Percentiles rank a stretch among this genome's conserved stretches.
Conservation (phyloP, 2,888 invertebrate genomes). For the Drosophila meridionalis region DNA sequence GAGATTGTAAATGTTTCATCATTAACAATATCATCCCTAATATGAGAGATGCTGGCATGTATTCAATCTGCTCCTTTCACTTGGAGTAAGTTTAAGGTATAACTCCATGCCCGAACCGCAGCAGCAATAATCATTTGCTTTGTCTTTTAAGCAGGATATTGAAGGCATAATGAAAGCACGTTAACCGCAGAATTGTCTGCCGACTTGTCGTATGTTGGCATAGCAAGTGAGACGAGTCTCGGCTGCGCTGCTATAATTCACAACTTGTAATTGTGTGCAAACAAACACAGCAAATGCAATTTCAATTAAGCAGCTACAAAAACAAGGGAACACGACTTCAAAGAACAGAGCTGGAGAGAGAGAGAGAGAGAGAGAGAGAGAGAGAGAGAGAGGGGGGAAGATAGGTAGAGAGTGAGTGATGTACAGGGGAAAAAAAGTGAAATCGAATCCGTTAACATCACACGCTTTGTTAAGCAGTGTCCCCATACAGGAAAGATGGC, state of each 20-base stretch:
- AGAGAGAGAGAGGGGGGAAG: background rate
- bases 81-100: background rate
- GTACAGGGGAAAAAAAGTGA: constrained; percentile 55
- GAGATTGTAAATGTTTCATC: background rate
- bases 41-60: no score
- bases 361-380: background rate
- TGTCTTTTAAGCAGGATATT: background rate
- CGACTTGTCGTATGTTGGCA: constrained; percentile 49
- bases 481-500: constrained; percentile 31
- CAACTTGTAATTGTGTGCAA: constrained; percentile 71
- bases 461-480: constrained; percentile 60
- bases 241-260: constrained; percentile 32
- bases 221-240: constrained; percentile 54
- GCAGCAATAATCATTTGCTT: background rate
- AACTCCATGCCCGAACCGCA: background rate
- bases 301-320: constrained; percentile 64
- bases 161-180: constrained; percentile 6
- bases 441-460: constrained; percentile 73
- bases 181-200: constrained; percentile 44
- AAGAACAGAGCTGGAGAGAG: background rate
- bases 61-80: background rate
- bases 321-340: constrained; percentile 22
- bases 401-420: background rate
- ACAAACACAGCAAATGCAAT: constrained; percentile 74
- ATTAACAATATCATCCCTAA: background rate